phyloP scores from a whole-genome alignment of 2,888 invertebrate species.

The Chorisops tibialis region DNA sequence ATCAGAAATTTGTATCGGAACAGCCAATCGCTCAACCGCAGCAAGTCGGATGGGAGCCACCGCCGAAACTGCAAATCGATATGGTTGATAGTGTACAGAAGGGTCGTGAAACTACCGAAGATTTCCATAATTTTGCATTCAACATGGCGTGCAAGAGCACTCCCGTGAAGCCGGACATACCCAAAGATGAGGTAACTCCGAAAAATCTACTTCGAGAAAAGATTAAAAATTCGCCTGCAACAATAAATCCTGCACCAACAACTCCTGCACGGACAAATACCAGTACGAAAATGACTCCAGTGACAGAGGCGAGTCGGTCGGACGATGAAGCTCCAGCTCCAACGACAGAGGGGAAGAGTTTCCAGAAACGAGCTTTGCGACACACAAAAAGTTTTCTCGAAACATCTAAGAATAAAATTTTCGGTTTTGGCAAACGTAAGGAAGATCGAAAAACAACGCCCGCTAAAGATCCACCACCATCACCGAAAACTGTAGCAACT shows the following conservation, averaged over 20 bases:
- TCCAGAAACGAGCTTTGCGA: conserved; percentile 14
- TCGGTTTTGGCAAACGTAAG: conserved; percentile 11
- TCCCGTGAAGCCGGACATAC: conserved; percentile 41
- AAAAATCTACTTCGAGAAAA: conserved; percentile 13
- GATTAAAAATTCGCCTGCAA: conserved; percentile 4
- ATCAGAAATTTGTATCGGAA: conserved; percentile 7
- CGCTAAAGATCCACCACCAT: not conserved
- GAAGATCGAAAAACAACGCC: not conserved
- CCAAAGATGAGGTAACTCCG: conserved; percentile 4
- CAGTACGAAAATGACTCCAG: not conserved
- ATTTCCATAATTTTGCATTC: conserved; percentile 44
- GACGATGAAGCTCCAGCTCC: conserved; percentile 26
- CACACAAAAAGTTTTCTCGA: conserved; percentile 19
- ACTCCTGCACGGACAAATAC: not conserved
- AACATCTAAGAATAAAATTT: not conserved
- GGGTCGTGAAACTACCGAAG: conserved; percentile 19
- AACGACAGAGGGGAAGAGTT: not conserved
- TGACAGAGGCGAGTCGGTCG: conserved; percentile 5
- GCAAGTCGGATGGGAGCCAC: conserved; percentile 44
- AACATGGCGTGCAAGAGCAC: conserved; percentile 47
- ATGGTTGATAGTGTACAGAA: conserved; percentile 44
- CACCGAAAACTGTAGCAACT: conserved; percentile 40
- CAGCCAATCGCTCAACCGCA: conserved; percentile 33
- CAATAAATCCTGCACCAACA: not conserved
- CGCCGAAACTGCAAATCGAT: conserved; percentile 45